These are phyloP conservation scores for Spicauda simplicius DNA, from an alignment of 2,888 invertebrate species.

Conservation along the genomic window DNA sequence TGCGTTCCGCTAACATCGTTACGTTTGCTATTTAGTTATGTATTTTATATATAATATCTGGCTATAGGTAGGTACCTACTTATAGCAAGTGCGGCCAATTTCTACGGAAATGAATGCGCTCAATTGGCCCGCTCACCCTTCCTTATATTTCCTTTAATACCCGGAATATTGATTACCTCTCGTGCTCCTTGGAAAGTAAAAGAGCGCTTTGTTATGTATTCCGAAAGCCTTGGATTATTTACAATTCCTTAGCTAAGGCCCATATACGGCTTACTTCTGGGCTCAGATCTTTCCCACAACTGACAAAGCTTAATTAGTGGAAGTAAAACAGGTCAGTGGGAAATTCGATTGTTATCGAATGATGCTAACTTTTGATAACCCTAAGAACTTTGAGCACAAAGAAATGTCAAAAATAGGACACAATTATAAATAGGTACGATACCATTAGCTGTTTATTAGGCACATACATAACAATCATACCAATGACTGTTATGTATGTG, in stretches of 20 bases:
- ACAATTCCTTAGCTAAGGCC: background rate
- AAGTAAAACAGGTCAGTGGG: no score
- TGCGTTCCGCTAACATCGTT: no score
- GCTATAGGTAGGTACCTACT: background rate
- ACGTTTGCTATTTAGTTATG: background rate
- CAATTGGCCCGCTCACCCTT: constrained; percentile 15
- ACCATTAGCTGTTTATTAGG: no score
- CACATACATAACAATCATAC: no score
- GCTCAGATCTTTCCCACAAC: background rate
- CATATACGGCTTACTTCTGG: background rate
- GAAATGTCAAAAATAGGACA: no score
- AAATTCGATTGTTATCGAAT: no score
- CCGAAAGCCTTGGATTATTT: constrained; percentile 1
- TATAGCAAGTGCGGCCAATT: background rate
- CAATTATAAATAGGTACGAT: no score
- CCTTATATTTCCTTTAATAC: constrained; percentile 17
- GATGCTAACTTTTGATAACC: no score
- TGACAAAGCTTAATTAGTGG: background rate
- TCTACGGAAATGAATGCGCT: background rate
- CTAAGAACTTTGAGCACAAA: no score
- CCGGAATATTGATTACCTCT: constrained; percentile 13
- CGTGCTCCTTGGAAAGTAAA: constrained; percentile 9
- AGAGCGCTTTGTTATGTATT: constrained; percentile 1
- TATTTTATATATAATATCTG: background rate
- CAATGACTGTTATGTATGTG: no score